Base-by-base conservation (phyloP, 2,888 invertebrate species). In the Tinea pellionella region DNA sequence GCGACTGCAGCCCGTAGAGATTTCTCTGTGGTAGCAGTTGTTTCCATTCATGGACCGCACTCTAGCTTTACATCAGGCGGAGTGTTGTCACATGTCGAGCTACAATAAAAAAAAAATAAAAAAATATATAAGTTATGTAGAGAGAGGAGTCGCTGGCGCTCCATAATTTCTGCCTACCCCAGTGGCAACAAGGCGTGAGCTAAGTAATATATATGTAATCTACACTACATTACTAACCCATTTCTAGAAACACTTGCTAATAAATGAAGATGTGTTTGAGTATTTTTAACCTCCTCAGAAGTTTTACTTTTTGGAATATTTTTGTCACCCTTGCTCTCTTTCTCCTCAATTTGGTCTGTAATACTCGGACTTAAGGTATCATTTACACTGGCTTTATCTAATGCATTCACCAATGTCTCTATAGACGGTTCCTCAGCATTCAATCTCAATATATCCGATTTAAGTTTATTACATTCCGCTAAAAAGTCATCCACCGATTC, bases 221-320 rank as follows among this genome's bases (percentile, higher is more conserved):
- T n/a, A n/a, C n/a, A n/a, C n/a, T n/a, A n/a, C 6, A 24, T 24
- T 9, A 37, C 37, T 37, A 9, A 91, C 90, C 89, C 90, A 72
- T 90, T 90, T 79, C 89, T 91, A 58, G 91, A 90, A 42, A 92
- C 89, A 56, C 92, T 90, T 37, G 93, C 94, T 63, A 95, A 78
- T 19, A 94, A 75, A 75, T 88, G 86, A 62, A 84, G 89, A 60
- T 84, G 82, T 30, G 68, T 65, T 61, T 82, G 77, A 6, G 62
- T 62, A 71, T 71, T 79, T 37, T 60, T 61, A 43, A 8, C n/a
- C 41, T 41, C 41, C 12, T 41, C 41, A 41, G 41, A 13, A 3
- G 24, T 24, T 41, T 41, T 12, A 2, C 41, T 13, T 41, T 41
- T 47, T 2, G 16, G 16, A 47, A n/a, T 15, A 13, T 15, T n/a